A percentile compares a stretch with the other conserved stretches of the same genome.
phyloP scores from a whole-genome alignment of 2,113 vertebrate species.

The Embiotoca jacksoni region DNA sequence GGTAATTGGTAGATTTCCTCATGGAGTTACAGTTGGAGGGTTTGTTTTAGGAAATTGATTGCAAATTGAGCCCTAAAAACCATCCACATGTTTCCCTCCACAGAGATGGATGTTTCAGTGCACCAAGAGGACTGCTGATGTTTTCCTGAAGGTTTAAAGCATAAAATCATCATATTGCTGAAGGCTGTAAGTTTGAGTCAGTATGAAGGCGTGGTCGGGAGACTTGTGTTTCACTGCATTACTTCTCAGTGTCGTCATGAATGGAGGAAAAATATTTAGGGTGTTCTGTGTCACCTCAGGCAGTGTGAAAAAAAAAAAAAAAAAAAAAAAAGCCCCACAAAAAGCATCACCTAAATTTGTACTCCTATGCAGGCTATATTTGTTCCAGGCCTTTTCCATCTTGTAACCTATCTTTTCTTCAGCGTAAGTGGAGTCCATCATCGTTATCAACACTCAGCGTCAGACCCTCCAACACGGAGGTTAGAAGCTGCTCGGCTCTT shows the following conservation, averaged over 20 bases:
- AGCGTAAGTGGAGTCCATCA: neutral
- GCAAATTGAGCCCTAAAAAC: neutral
- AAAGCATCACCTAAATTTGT: constrained; percentile 16
- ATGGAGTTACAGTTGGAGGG: neutral
- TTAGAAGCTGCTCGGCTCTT: neutral
- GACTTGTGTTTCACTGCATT: constrained; percentile 42
- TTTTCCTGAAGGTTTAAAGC: constrained; percentile 10
- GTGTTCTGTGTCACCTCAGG: constrained; percentile 44
- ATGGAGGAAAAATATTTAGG: constrained; percentile 45
- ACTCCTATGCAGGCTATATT: constrained; percentile 12
- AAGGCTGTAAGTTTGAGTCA: constrained; percentile 17
- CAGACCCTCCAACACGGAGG: neutral
- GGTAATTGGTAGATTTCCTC: neutral
- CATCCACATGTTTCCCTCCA: constrained; percentile 14
- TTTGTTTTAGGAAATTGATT: constrained; percentile 4
- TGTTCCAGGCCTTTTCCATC: constrained; percentile 9
- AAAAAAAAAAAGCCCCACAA: neutral
- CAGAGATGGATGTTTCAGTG: neutral
- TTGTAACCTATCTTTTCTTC: neutral
- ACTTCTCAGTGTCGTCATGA: constrained; percentile 51
- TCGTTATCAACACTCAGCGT: neutral
- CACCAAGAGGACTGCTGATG: neutral
- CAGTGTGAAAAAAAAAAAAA: constrained; percentile 10
- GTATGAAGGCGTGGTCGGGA: constrained; percentile 46
- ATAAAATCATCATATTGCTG: neutral